These are phyloP conservation scores for Drosophila sordidula DNA, from an alignment of 2,888 invertebrate genomes.

Conservation along the genomic window DNA sequence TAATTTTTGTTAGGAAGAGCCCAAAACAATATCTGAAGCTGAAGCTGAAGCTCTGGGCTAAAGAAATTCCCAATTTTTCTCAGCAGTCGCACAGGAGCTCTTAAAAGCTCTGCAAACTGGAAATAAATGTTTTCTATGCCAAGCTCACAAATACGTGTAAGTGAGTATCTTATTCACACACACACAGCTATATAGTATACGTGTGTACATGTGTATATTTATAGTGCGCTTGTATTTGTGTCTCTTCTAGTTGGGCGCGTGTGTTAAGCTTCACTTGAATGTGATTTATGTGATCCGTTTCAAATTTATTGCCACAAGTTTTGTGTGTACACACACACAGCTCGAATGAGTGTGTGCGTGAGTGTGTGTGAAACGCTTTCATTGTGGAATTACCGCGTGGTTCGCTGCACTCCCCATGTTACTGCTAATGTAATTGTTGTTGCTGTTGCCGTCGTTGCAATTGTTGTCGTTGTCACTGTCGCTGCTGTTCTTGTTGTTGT, in stretches of 20 bases:
- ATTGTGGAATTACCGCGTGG: constrained; percentile 72
- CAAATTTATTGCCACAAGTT: constrained; percentile 83
- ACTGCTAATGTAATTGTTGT: constrained; percentile 43
- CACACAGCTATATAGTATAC: neutral
- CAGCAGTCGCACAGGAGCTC: neutral
- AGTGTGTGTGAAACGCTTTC: constrained; percentile 54
- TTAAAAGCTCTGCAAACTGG: constrained; percentile 15
- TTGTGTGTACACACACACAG: constrained; percentile 61
- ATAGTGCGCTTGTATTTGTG: constrained; percentile 48
- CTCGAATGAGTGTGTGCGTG: constrained; percentile 16
- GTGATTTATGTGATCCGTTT: constrained; percentile 84
- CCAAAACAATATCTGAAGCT: neutral
- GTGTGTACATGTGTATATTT: constrained; percentile 19
- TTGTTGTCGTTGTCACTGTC: constrained; percentile 54
- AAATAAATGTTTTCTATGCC: constrained; percentile 50
- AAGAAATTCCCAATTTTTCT: neutral
- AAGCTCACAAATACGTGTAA: constrained; percentile 23
- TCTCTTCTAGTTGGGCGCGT: constrained; percentile 75
- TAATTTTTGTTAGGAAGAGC: neutral
- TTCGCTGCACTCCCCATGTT: constrained; percentile 47
- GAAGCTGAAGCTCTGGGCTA: neutral
- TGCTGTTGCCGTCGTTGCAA: constrained; percentile 39
- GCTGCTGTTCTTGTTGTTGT: constrained; percentile 14
- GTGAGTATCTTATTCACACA: constrained; percentile 14
- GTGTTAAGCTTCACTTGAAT: constrained; percentile 83